Evolutionary conservation across 2,113 vertebrate genomes (phyloP).

Genomic region (Cololabis saira): DNA sequence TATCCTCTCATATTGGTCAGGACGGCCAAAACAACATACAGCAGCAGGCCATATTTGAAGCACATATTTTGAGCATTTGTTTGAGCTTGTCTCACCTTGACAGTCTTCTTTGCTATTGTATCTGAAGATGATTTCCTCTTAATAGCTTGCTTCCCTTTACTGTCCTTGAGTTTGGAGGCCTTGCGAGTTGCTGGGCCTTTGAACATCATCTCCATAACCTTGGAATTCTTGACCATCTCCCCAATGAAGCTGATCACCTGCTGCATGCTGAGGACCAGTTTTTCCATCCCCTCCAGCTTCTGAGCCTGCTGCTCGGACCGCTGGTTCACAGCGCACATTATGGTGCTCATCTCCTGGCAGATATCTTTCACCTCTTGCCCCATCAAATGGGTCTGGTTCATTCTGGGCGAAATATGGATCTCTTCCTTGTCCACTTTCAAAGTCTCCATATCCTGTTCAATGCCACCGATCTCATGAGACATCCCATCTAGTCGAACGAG

Average conservation of each 20-base stretch:
- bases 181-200: constrained; percentile 77
- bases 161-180: constrained; percentile 64
- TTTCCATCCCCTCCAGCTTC: constrained; percentile 89
- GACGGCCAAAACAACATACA: background rate
- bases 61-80: background rate
- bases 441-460: constrained; percentile 84
- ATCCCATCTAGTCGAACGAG: constrained; percentile 85
- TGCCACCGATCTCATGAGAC: constrained; percentile 84
- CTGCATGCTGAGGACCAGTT: constrained; percentile 86
- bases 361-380: constrained; percentile 81
- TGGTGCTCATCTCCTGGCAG: constrained; percentile 86
- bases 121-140: constrained; percentile 76
- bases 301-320: constrained; percentile 86
- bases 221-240: constrained; percentile 85
- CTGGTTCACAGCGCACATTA: constrained; percentile 84
- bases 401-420: constrained; percentile 61
- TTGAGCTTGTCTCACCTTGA: constrained; percentile 83
- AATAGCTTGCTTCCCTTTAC: constrained; percentile 67
- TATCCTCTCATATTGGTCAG: no score
- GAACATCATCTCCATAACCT: constrained; percentile 80
- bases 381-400: constrained; percentile 58
- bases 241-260: constrained; percentile 86
- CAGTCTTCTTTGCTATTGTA: constrained; percentile 63
- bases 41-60: background rate
- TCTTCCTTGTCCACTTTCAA: constrained; percentile 83